Conservation (phyloP, 2,113 vertebrate genomes). For the Chlorodrepanis virens region DNA sequence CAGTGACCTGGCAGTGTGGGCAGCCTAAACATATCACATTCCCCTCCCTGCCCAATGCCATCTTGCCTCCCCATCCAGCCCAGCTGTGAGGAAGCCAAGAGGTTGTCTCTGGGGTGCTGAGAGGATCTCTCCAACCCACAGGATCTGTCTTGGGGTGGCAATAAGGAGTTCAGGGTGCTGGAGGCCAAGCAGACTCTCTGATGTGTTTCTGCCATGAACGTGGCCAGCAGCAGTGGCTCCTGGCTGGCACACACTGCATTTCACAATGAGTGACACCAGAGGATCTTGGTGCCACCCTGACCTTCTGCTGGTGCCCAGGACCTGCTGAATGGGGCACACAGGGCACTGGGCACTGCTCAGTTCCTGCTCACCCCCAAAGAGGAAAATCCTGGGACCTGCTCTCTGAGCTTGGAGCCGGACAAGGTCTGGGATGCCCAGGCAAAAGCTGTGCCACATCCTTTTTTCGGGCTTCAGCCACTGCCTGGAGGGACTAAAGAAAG, state of each 20-base stretch:
- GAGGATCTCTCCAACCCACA: background rate
- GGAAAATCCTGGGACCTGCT: background rate
- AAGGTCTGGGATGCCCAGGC: background rate
- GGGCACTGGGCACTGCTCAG: background rate
- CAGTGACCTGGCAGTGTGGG: background rate
- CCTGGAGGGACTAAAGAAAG: background rate
- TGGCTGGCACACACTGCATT: fast-evolving
- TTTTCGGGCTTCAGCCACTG: background rate
- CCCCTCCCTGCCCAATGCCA: background rate
- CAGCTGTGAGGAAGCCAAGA: background rate
- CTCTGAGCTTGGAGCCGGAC: background rate
- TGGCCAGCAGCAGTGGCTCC: background rate
- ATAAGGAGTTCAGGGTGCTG: background rate
- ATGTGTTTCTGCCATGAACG: fast-evolving
- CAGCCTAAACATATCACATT: background rate
- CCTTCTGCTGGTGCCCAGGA: background rate
- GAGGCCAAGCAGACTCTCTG: background rate
- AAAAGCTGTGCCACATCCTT: background rate
- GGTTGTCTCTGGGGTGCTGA: background rate
- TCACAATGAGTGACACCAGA: background rate
- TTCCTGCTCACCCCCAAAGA: background rate
- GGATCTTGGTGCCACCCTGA: background rate
- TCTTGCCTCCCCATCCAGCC: background rate
- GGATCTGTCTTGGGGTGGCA: background rate
- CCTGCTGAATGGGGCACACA: background rate